A percentile compares a stretch with the other conserved stretches of the same genome.
phyloP scores from a whole-genome alignment of 2,888 invertebrate genomes.

The Therioaphis trifolii region DNA sequence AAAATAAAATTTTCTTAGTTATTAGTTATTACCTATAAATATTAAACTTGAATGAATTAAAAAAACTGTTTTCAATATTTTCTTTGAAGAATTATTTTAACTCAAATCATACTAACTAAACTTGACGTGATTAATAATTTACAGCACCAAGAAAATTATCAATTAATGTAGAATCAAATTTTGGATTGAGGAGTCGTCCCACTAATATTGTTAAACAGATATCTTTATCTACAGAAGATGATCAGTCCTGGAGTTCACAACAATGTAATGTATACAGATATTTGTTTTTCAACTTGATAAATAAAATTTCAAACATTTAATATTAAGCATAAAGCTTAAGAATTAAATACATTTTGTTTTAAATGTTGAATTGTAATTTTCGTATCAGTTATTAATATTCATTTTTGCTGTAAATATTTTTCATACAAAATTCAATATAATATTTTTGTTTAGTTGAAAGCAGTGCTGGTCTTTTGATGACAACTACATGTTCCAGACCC shows the following conservation, averaged over 20 bases:
- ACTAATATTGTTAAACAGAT: slow-evolving; percentile 57
- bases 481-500: slow-evolving; percentile 68
- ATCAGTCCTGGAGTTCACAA: slow-evolving; percentile 59
- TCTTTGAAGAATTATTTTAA: no score
- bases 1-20: no score
- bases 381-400: no score
- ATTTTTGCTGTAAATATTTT: not conserved
- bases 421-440: not conserved
- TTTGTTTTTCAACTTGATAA: no score
- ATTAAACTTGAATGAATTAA: no score
- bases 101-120: no score
- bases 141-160: slow-evolving; percentile 60
- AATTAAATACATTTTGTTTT: no score
- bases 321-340: no score
- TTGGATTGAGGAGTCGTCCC: slow-evolving; percentile 50
- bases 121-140: not conserved
- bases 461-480: slow-evolving; percentile 73
- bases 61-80: no score
- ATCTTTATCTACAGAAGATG: slow-evolving; percentile 58
- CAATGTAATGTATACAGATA: slow-evolving; percentile 35
- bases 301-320: no score
- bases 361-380: no score
- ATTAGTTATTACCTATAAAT: no score
- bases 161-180: slow-evolving; percentile 55
- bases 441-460: slow-evolving; percentile 67